Conservation (phyloP, 2,113 vertebrate species). For the Myxocyprinus asiaticus region DNA sequence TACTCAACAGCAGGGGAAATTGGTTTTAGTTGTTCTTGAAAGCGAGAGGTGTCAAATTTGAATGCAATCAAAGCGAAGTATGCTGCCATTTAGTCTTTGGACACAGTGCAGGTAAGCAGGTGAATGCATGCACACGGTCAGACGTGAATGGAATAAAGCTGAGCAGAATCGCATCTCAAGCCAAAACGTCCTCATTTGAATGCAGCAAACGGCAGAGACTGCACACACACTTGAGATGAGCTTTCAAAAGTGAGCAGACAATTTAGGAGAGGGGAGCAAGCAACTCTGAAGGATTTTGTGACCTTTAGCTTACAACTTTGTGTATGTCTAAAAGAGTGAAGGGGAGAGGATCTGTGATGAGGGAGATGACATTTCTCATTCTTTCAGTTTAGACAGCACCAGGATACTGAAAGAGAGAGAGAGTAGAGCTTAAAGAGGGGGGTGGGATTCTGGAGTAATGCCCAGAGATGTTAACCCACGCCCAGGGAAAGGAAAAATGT, state of each 20-base stretch:
- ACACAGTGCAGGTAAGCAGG: too few relatives aligned
- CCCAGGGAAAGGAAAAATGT: constrained; percentile 34
- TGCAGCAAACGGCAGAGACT: background rate
- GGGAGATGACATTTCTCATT: constrained; percentile 40
- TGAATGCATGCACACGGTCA: background rate
- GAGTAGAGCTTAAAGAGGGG: background rate
- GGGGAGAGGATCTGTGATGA: constrained; percentile 15
- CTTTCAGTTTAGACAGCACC: constrained; percentile 13
- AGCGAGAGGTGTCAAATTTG: constrained; percentile 15
- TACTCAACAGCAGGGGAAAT: background rate
- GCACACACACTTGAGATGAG: constrained; percentile 10
- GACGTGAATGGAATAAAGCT: background rate
- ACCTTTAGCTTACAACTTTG: constrained; percentile 28
- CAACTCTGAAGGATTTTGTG: constrained; percentile 37
- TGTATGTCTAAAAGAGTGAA: constrained; percentile 7
- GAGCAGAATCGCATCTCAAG: background rate
- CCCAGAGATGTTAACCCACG: constrained; percentile 38
- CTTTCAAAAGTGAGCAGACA: constrained; percentile 27
- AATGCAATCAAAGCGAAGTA: background rate
- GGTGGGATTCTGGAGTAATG: constrained; percentile 17
- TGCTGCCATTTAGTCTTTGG: background rate
- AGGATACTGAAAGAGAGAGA: background rate
- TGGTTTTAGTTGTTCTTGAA: background rate
- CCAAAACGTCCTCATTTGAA: constrained; percentile 15
- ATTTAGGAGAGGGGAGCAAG: constrained; percentile 14